These are phyloP conservation scores for Strix uralensis DNA, from an alignment of 2,113 vertebrate species.

Conservation along the genomic window DNA sequence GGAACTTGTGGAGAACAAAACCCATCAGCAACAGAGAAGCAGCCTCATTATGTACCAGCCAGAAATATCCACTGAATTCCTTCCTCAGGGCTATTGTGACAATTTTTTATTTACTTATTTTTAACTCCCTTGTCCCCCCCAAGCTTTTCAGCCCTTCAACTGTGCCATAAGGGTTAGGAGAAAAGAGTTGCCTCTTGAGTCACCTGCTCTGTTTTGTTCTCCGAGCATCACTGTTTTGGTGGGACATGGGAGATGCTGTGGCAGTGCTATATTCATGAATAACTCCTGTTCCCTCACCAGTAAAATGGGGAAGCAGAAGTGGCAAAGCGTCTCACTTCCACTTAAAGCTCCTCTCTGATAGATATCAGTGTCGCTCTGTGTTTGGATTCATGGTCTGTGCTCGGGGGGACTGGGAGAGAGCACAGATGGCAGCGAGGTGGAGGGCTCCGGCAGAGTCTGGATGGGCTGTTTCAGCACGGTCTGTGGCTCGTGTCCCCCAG, in stretches of 20 bases:
- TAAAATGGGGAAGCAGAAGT: background rate
- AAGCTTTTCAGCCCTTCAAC: background rate
- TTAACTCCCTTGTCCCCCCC: accelerated
- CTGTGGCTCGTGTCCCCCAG: background rate
- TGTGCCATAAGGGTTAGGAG: background rate
- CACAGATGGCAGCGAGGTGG: background rate
- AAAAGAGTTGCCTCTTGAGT: background rate
- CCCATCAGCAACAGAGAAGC: background rate
- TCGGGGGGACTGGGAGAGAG: accelerated
- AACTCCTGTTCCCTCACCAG: background rate
- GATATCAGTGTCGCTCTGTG: background rate
- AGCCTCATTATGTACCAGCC: background rate
- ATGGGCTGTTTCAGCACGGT: accelerated
- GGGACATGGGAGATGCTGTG: background rate
- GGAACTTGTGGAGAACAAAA: background rate
- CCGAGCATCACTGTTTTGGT: background rate
- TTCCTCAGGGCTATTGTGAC: background rate
- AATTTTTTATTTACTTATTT: background rate
- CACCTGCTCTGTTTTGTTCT: background rate
- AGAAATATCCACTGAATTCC: background rate
- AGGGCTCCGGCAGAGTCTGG: background rate
- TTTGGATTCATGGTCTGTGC: background rate
- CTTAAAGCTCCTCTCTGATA: background rate
- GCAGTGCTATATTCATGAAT: accelerated
- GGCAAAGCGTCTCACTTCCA: background rate